Evolutionary conservation across 2,797 vertebrate species (phyloP).

Genomic region (Tamandua tetradactyla): DNA sequence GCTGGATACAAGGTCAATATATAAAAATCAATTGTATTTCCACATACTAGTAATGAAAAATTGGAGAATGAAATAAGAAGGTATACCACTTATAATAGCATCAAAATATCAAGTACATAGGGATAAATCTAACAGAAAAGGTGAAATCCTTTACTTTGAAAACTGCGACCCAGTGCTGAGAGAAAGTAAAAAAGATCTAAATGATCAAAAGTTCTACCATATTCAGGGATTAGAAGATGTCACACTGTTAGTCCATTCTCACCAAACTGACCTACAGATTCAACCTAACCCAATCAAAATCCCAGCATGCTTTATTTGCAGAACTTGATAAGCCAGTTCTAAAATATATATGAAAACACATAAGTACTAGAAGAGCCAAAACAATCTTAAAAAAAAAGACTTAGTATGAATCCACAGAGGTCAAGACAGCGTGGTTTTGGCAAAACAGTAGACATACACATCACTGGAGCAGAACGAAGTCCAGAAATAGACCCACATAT

Average conservation of each 20-base stretch:
- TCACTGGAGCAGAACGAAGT: conserved; percentile 49
- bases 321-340: conserved; percentile 45
- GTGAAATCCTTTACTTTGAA: not conserved
- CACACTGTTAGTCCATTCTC: not conserved
- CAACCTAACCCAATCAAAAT: conserved; percentile 51
- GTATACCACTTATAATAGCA: conserved; percentile 34
- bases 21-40: not conserved
- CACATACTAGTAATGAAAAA: conserved; percentile 7
- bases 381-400: conserved; percentile 55
- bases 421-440: conserved; percentile 61
- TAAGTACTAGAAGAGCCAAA: conserved; percentile 52
- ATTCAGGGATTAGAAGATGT: not conserved
- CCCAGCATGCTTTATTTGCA: not conserved
- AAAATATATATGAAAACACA: conserved; percentile 31
- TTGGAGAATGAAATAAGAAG: conserved; percentile 10
- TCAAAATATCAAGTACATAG: conserved; percentile 11
- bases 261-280: conserved; percentile 4
- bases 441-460: conserved; percentile 43
- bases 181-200: conserved; percentile 20
- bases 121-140: conserved; percentile 38
- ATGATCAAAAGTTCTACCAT: conserved; percentile 38
- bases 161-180: not conserved
- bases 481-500: conserved; percentile 11
- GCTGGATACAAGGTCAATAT: conserved; percentile 22
- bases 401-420: conserved; percentile 56